Base-by-base conservation (phyloP, 1,140 invertebrate species). In the Drosophila sucinea region DNA sequence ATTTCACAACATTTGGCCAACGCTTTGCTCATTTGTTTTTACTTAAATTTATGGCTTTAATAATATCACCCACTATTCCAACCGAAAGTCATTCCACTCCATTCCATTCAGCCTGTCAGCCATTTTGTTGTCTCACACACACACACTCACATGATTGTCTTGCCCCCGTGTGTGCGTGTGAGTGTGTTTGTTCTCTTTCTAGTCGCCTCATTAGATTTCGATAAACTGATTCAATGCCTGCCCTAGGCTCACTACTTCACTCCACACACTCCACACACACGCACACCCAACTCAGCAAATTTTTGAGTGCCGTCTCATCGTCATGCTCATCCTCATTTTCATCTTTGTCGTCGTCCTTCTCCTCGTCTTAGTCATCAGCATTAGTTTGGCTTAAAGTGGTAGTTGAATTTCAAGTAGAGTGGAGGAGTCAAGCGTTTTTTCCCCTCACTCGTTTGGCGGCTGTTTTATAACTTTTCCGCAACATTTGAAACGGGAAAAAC, bases 121-220 rank as follows among this genome's bases (percentile, higher is more conserved):
- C 54, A 76, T 72, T 78, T 78, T 78, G 76, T 78, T 70, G 60
- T 40, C 70, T 38, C 27, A 1, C 35, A 27, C 11, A 44, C 25
- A 67, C 61, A 73, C 60, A 60, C 65, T 44, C 55, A 29, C 10
- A 11, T 47, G 25, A 32, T 38, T 51, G 23, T 32, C 32, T 51
- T 47, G 61, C 38, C 32, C 35, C 27, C 41, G 54, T 56, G 35
- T 67, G 44, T 55, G 32, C 56, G 27, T 61, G 61, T 56, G 58
- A 60, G 55, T 75, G 47, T 75, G 75, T 78, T 78, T 78, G 77
- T 72, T 64, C 47, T 44, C 73, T 77, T 81, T 79, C 66, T 67
- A 78, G 79, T 67, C 78, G 83, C 77, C 83, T 86, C 83, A 86
- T 87, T 87, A 83, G 72, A 71, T 83, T 70, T 71, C 71, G 72